Percentiles rank a stretch among this genome's conserved stretches.
Evolutionary conservation across 1,140 invertebrate genomes (phyloP).

Genomic region (Drosophila bocki): DNA sequence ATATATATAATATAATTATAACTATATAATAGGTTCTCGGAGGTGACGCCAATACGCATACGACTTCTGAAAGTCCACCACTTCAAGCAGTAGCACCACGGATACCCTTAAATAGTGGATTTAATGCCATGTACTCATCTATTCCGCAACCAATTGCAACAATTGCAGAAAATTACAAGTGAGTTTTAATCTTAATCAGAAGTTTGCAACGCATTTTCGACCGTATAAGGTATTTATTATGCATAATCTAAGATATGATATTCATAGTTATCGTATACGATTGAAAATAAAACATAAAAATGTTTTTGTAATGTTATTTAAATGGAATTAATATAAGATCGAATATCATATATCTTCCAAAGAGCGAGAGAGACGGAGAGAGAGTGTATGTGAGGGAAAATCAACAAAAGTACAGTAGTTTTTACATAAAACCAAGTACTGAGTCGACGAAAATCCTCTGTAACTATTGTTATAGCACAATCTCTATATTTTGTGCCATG

Average conservation of each 20-base stretch:
- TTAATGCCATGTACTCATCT: slow-evolving; percentile 97
- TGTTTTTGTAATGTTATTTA: too few relatives aligned
- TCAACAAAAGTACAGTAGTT: too few relatives aligned
- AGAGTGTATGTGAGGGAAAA: too few relatives aligned
- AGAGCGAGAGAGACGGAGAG: too few relatives aligned
- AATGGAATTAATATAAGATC: too few relatives aligned
- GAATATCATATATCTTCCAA: too few relatives aligned
- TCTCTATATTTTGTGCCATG: too few relatives aligned
- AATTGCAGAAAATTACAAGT: slow-evolving; percentile 98
- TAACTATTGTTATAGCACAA: too few relatives aligned
- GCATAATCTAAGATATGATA: not conserved
- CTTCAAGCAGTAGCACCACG: slow-evolving; percentile 88
- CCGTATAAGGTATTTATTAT: not conserved
- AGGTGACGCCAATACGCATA: slow-evolving; percentile 62
- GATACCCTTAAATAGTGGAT: slow-evolving; percentile 93
- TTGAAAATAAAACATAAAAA: too few relatives aligned
- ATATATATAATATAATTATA: not conserved
- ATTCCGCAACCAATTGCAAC: slow-evolving; percentile 97
- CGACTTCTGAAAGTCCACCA: slow-evolving; percentile 86
- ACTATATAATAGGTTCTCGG: slow-evolving; percentile 48
- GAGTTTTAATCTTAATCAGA: slow-evolving; percentile 54
- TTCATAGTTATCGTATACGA: too few relatives aligned
- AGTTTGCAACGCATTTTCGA: not conserved
- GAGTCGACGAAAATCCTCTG: too few relatives aligned
- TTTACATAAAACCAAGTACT: too few relatives aligned